Evolutionary conservation across 2,797 vertebrate species (phyloP).

Genomic region (Onychomys torridus): DNA sequence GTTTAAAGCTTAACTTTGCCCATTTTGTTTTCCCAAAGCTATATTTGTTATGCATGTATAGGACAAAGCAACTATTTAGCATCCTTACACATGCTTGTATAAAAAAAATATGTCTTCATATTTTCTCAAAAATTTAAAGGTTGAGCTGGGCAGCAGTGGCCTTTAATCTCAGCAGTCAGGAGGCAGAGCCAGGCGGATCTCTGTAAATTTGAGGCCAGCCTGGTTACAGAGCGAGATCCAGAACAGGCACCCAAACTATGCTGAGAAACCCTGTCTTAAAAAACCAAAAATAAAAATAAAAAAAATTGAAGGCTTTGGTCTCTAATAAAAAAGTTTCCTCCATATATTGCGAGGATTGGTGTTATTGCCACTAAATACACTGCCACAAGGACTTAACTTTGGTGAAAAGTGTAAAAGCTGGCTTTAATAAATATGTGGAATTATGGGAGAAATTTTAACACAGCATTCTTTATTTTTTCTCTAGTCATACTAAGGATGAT

Average conservation of each 20-base stretch:
- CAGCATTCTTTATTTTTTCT: background rate
- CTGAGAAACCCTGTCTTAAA: too few species aligned
- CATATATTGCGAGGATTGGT: background rate
- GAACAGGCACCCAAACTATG: too few species aligned
- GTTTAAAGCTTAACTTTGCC: constrained; percentile 14
- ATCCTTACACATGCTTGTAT: background rate
- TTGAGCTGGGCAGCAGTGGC: too few species aligned
- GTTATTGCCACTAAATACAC: background rate
- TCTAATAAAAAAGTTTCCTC: background rate
- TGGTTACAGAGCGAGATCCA: too few species aligned
- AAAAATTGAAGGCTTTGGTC: background rate
- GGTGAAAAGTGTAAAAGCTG: background rate
- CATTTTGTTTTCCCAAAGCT: constrained; percentile 10
- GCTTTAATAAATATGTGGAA: background rate
- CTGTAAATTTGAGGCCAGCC: too few species aligned
- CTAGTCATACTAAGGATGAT: background rate
- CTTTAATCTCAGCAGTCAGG: too few species aligned
- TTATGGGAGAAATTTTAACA: background rate
- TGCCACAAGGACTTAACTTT: background rate
- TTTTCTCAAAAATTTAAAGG: constrained; percentile 9
- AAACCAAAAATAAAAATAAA: too few species aligned
- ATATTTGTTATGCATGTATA: background rate
- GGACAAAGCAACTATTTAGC: background rate
- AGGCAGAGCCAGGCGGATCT: too few species aligned
- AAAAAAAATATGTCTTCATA: background rate